These are phyloP conservation scores for Cebus imitator DNA, from an alignment of 2,113 vertebrate species.

Conservation along the genomic window DNA sequence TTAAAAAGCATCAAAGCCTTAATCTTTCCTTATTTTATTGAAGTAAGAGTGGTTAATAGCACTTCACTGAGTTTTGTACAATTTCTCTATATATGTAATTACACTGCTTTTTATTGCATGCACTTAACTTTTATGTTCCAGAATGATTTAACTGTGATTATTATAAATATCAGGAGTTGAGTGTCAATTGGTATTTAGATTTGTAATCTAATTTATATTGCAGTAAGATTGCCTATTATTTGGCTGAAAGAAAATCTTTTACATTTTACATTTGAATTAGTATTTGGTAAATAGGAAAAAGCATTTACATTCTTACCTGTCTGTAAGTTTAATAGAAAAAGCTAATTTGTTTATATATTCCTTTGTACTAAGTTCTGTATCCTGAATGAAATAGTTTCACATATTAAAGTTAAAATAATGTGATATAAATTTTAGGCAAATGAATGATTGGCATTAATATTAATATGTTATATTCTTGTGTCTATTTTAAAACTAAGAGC, in stretches of 20 bases:
- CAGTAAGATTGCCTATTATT: neutral
- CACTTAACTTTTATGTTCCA: slow-evolving; percentile 47
- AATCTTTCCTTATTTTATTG: slow-evolving; percentile 46
- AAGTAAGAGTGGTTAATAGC: slow-evolving; percentile 12
- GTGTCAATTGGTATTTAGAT: neutral
- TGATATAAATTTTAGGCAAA: neutral
- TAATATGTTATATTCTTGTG: neutral
- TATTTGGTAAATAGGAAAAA: neutral
- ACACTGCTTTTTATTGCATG: slow-evolving; percentile 35
- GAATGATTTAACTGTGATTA: slow-evolving; percentile 2
- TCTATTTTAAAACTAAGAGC: neutral
- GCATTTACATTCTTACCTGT: neutral
- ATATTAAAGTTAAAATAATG: neutral
- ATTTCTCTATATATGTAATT: slow-evolving; percentile 36
- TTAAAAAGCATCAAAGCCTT: slow-evolving; percentile 20
- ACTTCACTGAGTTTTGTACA: neutral
- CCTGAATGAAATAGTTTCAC: neutral
- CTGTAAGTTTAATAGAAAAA: neutral
- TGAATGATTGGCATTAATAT: neutral
- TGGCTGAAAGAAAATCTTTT: neutral
- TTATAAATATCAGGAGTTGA: slow-evolving; percentile 43
- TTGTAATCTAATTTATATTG: neutral
- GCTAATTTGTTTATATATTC: neutral
- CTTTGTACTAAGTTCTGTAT: neutral
- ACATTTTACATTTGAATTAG: neutral